These are phyloP conservation scores for Parnassius smintheus DNA, from an alignment of 2,888 invertebrate genomes.

Conservation along the genomic window DNA sequence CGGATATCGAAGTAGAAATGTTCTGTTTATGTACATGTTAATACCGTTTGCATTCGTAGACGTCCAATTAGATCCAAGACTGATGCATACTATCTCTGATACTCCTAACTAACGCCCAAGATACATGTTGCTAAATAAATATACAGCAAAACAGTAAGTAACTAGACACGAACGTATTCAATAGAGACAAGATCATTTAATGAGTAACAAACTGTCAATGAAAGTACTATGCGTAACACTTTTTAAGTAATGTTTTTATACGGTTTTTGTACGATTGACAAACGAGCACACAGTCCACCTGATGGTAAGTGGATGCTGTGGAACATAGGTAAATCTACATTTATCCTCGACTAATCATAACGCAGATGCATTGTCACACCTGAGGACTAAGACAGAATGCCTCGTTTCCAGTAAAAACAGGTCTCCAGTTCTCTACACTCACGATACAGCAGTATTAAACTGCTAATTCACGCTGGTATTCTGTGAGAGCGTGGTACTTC, in stretches of 20 bases:
- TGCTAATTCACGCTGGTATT: too few species aligned
- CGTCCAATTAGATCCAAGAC: conserved; percentile 15
- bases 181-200: conserved; percentile 11
- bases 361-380: too few species aligned
- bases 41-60: conserved; percentile 12
- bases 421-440: too few species aligned
- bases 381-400: too few species aligned
- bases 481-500: too few species aligned
- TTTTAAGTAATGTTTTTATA: background rate
- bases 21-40: conserved; percentile 6
- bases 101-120: conserved; percentile 7
- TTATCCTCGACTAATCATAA: too few species aligned
- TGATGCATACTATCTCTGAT: conserved; percentile 13
- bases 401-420: too few species aligned
- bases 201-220: conserved; percentile 2
- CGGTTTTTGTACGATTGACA: too few species aligned
- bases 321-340: too few species aligned
- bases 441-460: too few species aligned
- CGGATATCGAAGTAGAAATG: conserved; percentile 3
- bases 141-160: background rate
- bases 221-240: conserved; percentile 1
- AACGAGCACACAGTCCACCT: too few species aligned
- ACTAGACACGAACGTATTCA: conserved; percentile 1
- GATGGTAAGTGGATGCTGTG: too few species aligned
- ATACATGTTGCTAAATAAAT: conserved; percentile 17